A percentile compares a stretch with the other conserved stretches of the same genome.
These are phyloP conservation scores for Tetheella fluctuosa DNA, from an alignment of 2,888 invertebrate species.

Conservation along the genomic window DNA sequence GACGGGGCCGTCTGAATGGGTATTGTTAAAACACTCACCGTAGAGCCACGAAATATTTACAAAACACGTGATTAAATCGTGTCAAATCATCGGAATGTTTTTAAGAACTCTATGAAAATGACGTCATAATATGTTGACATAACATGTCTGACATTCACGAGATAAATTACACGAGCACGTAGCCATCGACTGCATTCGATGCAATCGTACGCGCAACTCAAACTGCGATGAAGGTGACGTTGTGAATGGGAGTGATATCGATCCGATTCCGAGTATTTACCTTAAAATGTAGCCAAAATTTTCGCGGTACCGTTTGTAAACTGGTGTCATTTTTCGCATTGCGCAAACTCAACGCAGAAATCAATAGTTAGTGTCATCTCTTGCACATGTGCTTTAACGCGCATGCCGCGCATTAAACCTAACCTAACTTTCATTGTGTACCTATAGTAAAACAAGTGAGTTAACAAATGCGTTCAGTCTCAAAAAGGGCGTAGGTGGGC, in stretches of 20 bases:
- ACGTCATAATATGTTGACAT: too few species aligned
- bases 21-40: too few species aligned
- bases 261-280: not conserved
- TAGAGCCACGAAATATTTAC: too few species aligned
- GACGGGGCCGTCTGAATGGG: too few species aligned
- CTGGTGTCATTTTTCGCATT: constrained; percentile 28
- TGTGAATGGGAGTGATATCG: not conserved
- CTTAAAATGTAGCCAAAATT: constrained; percentile 5
- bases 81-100: too few species aligned
- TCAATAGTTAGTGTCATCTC: constrained; percentile 61
- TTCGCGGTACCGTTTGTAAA: not conserved
- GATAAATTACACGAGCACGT: not conserved
- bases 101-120: too few species aligned
- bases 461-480: constrained; percentile 59
- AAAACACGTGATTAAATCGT: not conserved
- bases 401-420: constrained; percentile 56
- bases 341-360: constrained; percentile 73
- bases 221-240: not conserved
- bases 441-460: constrained; percentile 47
- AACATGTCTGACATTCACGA: not conserved
- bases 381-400: constrained; percentile 51
- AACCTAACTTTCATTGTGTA: constrained; percentile 51
- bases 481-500: constrained; percentile 34
- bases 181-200: not conserved
- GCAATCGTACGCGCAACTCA: constrained; percentile 8